These are phyloP conservation scores for Cosmia trapezina DNA, from an alignment of 2,888 invertebrate species.

Conservation along the genomic window DNA sequence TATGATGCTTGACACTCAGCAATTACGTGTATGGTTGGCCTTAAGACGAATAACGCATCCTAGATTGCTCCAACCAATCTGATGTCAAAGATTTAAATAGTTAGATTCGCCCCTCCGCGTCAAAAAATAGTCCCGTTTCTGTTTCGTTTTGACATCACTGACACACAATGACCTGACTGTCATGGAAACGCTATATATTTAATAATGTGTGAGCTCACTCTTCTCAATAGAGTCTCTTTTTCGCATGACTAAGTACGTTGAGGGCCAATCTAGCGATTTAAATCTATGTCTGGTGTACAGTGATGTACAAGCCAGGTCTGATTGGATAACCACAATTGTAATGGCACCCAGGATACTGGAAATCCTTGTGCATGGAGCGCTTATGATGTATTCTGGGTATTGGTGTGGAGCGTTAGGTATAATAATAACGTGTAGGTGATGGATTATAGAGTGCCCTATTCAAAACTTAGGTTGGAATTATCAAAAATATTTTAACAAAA, in stretches of 20 bases:
- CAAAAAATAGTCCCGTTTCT: background rate
- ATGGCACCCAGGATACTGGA: conserved; percentile 17
- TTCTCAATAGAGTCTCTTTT: background rate
- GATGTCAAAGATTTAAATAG: conserved; percentile 11
- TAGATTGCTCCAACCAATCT: conserved; percentile 31
- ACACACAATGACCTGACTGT: background rate
- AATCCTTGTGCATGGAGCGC: conserved; percentile 38
- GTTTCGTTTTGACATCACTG: background rate
- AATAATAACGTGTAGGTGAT: background rate
- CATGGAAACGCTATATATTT: background rate
- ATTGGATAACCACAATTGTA: conserved; percentile 56
- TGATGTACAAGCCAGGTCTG: conserved; percentile 53
- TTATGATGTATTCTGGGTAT: conserved; percentile 14
- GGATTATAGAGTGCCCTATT: background rate
- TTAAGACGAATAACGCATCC: conserved; percentile 40
- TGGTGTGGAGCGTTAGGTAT: too few relatives aligned
- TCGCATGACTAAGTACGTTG: background rate
- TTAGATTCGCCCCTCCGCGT: background rate
- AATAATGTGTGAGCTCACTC: background rate
- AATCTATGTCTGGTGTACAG: conserved; percentile 19
- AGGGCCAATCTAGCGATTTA: conserved; percentile 7
- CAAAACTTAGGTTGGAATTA: background rate
- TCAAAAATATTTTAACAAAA: background rate
- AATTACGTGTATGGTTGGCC: conserved; percentile 30
- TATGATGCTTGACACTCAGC: conserved; percentile 24